Percentiles rank a stretch among this genome's conserved stretches.
These are phyloP conservation scores for Leptobrachium ailaonicum DNA, from an alignment of 2,113 vertebrate species.

Conservation along the genomic window DNA sequence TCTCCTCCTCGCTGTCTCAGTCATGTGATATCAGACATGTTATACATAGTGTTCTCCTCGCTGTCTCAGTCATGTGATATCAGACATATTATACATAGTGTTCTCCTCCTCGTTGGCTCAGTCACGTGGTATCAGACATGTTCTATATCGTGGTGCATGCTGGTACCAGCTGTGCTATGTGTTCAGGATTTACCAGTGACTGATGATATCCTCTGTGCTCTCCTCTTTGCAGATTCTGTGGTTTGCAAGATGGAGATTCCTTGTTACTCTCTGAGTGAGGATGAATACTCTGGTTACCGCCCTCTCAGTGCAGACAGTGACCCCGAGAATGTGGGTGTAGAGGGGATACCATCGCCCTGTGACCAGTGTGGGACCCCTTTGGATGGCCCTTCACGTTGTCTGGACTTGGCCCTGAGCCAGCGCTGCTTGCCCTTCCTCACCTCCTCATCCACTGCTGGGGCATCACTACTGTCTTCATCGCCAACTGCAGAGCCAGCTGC, in stretches of 20 bases:
- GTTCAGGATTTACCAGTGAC: too few relatives aligned
- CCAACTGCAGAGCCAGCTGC: slow-evolving; percentile 52
- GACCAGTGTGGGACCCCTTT: slow-evolving; percentile 81
- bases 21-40: too few relatives aligned
- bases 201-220: background rate
- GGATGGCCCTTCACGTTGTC: slow-evolving; percentile 66
- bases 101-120: too few relatives aligned
- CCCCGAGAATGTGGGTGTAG: slow-evolving; percentile 74
- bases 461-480: background rate
- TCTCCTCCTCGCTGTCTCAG: too few relatives aligned
- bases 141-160: too few relatives aligned
- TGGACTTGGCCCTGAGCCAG: slow-evolving; percentile 52
- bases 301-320: slow-evolving; percentile 85
- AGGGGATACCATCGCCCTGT: slow-evolving; percentile 71
- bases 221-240: slow-evolving; percentile 64
- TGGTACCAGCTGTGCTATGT: too few relatives aligned
- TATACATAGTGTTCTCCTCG: too few relatives aligned
- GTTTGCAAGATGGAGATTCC: slow-evolving; percentile 85
- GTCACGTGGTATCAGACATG: too few relatives aligned
- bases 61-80: too few relatives aligned
- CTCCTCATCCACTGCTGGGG: slow-evolving; percentile 44
- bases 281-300: slow-evolving; percentile 79
- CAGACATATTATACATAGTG: too few relatives aligned
- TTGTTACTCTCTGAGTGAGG: slow-evolving; percentile 82
- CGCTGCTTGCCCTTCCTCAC: background rate